Conservation (phyloP, 2,113 vertebrate genomes). For the Donacobius atricapilla region DNA sequence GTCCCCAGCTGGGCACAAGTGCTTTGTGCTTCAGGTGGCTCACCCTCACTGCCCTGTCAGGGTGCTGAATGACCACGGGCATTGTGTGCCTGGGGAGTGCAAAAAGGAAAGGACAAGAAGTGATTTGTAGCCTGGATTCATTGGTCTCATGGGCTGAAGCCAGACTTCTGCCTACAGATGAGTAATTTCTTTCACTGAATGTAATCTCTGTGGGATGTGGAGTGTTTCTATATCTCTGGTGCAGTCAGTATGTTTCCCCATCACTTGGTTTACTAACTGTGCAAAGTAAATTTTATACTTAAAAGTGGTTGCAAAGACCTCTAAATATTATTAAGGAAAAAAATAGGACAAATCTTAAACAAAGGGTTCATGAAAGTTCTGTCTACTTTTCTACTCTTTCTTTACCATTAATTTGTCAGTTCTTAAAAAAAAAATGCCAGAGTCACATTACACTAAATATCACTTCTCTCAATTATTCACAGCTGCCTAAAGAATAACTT, state of each 20-base stretch:
- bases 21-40: not conserved
- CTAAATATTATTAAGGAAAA: not conserved
- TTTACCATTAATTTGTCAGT: not conserved
- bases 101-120: not conserved
- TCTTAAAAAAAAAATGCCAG: not conserved
- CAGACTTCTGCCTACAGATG: not conserved
- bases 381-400: not conserved
- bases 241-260: not conserved
- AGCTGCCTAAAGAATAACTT: constrained; percentile 24
- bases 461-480: constrained; percentile 11
- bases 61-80: not conserved
- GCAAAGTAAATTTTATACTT: not conserved
- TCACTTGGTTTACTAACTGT: not conserved
- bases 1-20: not conserved
- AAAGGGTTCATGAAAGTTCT: not conserved
- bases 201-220: not conserved
- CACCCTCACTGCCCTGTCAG: not conserved
- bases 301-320: not conserved
- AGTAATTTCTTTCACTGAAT: not conserved
- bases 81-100: not conserved
- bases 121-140: not conserved
- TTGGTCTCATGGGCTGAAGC: not conserved
- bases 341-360: not conserved
- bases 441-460: not conserved
- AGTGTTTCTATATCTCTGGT: not conserved